These are phyloP conservation scores for Ladona fulva DNA, from an alignment of 1,140 invertebrate genomes.

Conservation along the genomic window DNA sequence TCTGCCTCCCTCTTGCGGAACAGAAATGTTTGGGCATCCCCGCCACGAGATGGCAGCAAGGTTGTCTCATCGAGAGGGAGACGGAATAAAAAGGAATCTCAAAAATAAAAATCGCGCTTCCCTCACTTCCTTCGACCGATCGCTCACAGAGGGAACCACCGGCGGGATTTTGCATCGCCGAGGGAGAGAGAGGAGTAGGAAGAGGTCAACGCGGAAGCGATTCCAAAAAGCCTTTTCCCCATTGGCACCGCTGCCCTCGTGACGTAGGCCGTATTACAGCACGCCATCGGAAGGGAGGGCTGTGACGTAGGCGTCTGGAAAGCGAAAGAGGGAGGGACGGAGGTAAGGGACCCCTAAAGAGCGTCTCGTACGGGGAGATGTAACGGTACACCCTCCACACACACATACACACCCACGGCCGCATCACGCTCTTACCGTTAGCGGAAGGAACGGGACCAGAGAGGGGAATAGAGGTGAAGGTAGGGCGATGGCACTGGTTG, in stretches of 20 bases:
- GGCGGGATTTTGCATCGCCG: neutral
- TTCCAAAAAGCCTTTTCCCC: neutral
- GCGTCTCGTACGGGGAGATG: slow-evolving; percentile 5
- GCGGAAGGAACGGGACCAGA: neutral
- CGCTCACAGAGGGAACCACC: neutral
- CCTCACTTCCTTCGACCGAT: neutral
- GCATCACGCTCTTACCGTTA: neutral
- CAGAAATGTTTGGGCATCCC: neutral
- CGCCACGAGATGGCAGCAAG: neutral
- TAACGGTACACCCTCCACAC: neutral
- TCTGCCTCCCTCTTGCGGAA: no score
- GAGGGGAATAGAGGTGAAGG: neutral
- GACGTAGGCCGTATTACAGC: slow-evolving; percentile 2
- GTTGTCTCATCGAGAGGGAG: neutral
- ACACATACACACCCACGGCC: neutral
- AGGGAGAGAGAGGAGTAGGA: neutral
- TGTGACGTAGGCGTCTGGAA: no score
- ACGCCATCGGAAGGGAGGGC: neutral
- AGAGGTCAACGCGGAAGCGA: neutral
- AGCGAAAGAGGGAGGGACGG: neutral
- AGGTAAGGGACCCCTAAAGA: neutral
- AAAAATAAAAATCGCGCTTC: neutral
- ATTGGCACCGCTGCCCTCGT: neutral
- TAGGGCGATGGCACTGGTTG: neutral
- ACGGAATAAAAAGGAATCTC: no score